Evolutionary conservation across 2,113 vertebrate species (phyloP), one percentile per base, ranked within the genome.

Genomic region (Phoenicopterus ruber): DNA sequence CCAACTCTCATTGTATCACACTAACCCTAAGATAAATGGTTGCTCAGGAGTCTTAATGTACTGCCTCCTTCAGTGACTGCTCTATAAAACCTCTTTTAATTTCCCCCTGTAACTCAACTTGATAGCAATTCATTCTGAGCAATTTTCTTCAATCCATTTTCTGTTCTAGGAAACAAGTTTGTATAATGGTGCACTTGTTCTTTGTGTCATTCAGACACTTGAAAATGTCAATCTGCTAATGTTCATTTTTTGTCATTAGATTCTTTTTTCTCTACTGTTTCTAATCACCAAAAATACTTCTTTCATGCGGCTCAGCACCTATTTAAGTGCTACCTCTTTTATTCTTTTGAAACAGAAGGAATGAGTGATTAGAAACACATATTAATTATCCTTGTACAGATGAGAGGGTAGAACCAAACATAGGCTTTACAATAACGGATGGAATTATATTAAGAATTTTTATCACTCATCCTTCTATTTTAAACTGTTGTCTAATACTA

Each of bases 61-160:
- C 58, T 91, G n/a, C n/a, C 25, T 93, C 62, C 65, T 82, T 94
- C 61, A 70, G 52, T 42, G 49, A 59, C 78, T 90, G 21, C 49
- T 89, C 71, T 79, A 77, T 81, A 93, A 96, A 83, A 57, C 20
- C 44, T 54, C 79, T 86, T 96, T 78, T 88, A 91, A 93, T 94
- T 97, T 91, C 62, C 65, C 9, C 17, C 58, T 82, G 76, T 62
- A 89, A 79, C 34, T 84, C 34, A 65, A 88, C 18, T 47, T 79
- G 34, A 82, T 89, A 83, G n/a, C 52, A 95, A 94, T 94, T 95
- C 25, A 89, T 94, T 82, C 52, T 42, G 87, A 91, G 47, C 66
- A 87, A 89, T 95, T 95, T 91, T 89, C 77, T 91, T 85, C 69
- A 90, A 91, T 61, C 28, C 61, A 76, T 94, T 95, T 91, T 94